A percentile compares a stretch with the other conserved stretches of the same genome.
phyloP scores from a whole-genome alignment of 2,113 vertebrate genomes.

The Petrocephalus zakoni region DNA sequence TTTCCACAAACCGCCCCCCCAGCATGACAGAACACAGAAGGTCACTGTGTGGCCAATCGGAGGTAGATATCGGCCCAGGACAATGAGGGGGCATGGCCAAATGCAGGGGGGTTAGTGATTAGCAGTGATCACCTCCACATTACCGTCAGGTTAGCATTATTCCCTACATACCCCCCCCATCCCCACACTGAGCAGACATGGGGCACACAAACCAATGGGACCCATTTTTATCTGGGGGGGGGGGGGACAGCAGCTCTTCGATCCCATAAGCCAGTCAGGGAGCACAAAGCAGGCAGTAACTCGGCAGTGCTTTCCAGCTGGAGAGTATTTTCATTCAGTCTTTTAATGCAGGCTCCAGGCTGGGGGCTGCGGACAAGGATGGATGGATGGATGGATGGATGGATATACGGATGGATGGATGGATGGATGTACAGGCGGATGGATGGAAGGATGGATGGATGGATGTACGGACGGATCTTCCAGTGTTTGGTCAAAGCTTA shows the following conservation, averaged over 20 bases:
- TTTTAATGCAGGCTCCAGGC: not conserved
- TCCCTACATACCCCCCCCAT: not conserved
- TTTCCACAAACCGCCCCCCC: not conserved
- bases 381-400: not conserved
- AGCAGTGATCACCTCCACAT: not conserved
- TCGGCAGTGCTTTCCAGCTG: not conserved
- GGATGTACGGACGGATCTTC: not conserved
- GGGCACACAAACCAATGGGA: not conserved
- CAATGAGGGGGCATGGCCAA: not conserved
- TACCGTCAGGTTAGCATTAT: not conserved
- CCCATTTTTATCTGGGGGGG: not conserved
- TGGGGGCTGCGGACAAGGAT: not conserved
- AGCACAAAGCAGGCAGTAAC: not conserved
- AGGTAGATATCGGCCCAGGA: not conserved
- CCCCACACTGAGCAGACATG: not conserved
- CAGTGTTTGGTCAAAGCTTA: not conserved
- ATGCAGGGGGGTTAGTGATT: not conserved
- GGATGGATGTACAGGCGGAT: too few species aligned
- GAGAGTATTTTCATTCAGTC: not conserved
- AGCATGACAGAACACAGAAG: not conserved
- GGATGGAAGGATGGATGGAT: not conserved
- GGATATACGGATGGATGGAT: too few species aligned
- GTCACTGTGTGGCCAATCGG: not conserved
- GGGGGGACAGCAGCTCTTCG: not conserved
- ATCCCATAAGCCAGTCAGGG: not conserved